phyloP scores from a whole-genome alignment of 2,797 vertebrate genomes.

The Saxicola maurus region DNA sequence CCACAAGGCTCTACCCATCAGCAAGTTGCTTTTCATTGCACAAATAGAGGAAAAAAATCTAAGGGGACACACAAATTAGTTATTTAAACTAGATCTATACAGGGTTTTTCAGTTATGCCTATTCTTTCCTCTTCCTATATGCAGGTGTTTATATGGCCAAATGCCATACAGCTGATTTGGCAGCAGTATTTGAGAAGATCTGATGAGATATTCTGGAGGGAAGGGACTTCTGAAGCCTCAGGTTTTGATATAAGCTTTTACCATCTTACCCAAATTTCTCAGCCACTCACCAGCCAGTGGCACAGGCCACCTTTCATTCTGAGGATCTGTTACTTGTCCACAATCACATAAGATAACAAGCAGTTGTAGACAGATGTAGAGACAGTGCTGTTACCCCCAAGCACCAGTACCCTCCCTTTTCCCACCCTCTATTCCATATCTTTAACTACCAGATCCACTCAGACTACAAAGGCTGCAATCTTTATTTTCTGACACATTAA shows the following conservation, averaged over 20 bases:
- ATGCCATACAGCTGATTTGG: background rate
- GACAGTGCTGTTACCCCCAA: background rate
- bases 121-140: background rate
- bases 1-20: too few species aligned
- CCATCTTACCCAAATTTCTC: background rate
- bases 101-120: background rate
- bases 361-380: background rate
- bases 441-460: background rate
- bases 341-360: rapidly evolving
- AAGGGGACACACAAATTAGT: background rate
- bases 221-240: background rate
- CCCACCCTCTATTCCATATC: background rate
- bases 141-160: background rate
- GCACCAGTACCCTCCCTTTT: background rate
- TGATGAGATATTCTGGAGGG: background rate
- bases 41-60: background rate
- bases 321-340: background rate
- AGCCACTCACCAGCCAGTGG: background rate
- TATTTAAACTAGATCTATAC: background rate
- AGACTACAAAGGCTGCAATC: constrained; percentile 35
- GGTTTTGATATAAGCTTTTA: background rate
- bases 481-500: constrained; percentile 26
- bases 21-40: background rate
- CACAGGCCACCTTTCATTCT: background rate
- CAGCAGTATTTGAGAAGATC: background rate